Percentiles rank a stretch among this genome's conserved stretches.
These are phyloP conservation scores for Gorsachius goisagi DNA, from an alignment of 2,113 vertebrate genomes.

Conservation along the genomic window DNA sequence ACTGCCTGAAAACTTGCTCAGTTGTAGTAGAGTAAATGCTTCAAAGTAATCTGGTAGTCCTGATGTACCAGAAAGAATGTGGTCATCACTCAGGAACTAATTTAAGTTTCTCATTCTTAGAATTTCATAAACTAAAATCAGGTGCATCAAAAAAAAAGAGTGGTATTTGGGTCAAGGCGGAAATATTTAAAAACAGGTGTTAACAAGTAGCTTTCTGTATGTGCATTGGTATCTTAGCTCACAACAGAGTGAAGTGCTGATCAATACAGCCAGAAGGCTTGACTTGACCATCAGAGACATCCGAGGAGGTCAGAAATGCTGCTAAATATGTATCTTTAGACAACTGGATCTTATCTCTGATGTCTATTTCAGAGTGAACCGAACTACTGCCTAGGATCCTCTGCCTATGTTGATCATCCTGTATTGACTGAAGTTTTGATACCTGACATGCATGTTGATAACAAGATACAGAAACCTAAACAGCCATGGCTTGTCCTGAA, in stretches of 20 bases:
- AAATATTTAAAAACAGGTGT: neutral
- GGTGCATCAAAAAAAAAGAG: neutral
- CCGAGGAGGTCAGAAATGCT: neutral
- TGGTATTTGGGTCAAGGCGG: neutral
- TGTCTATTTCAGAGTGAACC: neutral
- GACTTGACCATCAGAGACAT: neutral
- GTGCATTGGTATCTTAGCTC: neutral
- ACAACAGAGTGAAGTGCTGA: neutral
- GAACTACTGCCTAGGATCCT: neutral
- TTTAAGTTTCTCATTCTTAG: neutral
- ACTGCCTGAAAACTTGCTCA: neutral
- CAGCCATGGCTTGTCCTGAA: neutral
- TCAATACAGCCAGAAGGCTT: neutral
- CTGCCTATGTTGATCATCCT: too few relatives aligned
- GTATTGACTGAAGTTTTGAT: neutral
- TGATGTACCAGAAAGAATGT: neutral
- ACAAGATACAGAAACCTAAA: neutral
- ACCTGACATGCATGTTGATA: neutral
- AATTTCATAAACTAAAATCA: neutral
- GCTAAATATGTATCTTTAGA: neutral
- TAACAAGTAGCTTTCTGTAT: neutral
- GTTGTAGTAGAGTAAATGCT: rapidly evolving
- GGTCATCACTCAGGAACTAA: neutral
- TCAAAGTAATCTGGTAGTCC: neutral
- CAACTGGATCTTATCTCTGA: neutral